A percentile compares a stretch with the other conserved stretches of the same genome.
phyloP scores from a whole-genome alignment of 2,113 vertebrate genomes.

The Plotosus lineatus region DNA sequence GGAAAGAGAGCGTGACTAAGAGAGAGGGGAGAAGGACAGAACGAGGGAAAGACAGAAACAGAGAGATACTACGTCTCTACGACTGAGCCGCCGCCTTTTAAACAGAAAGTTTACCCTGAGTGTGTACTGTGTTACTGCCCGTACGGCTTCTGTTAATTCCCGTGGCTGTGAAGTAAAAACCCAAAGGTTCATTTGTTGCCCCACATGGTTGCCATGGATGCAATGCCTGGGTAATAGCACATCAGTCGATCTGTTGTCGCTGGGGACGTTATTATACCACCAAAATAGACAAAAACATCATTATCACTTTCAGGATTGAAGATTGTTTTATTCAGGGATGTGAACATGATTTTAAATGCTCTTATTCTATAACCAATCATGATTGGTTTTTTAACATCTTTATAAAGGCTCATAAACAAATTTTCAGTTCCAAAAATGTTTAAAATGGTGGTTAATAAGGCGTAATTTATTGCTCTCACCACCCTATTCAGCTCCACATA shows the following conservation, averaged over 20 bases:
- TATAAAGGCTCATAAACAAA: neutral
- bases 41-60: neutral
- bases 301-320: neutral
- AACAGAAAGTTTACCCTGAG: conserved; percentile 7
- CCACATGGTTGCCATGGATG: conserved; percentile 48
- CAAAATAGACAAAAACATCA: conserved; percentile 22
- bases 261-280: conserved; percentile 3
- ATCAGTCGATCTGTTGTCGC: conserved; percentile 10
- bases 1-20: neutral
- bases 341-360: neutral
- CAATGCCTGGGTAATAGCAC: conserved; percentile 32
- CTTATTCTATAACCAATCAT: neutral
- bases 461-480: neutral
- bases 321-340: neutral
- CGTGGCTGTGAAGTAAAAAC: conserved; percentile 40
- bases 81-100: conserved; percentile 6
- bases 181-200: conserved; percentile 48
- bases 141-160: conserved; percentile 19
- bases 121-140: too few relatives aligned
- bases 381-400: too few relatives aligned
- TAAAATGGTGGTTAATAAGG: too few relatives aligned
- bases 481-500: neutral
- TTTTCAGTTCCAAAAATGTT: neutral
- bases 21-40: neutral
- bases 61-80: neutral